Conservation (phyloP, 2,888 invertebrate genomes). For the Agonopterix subpropinquella region DNA sequence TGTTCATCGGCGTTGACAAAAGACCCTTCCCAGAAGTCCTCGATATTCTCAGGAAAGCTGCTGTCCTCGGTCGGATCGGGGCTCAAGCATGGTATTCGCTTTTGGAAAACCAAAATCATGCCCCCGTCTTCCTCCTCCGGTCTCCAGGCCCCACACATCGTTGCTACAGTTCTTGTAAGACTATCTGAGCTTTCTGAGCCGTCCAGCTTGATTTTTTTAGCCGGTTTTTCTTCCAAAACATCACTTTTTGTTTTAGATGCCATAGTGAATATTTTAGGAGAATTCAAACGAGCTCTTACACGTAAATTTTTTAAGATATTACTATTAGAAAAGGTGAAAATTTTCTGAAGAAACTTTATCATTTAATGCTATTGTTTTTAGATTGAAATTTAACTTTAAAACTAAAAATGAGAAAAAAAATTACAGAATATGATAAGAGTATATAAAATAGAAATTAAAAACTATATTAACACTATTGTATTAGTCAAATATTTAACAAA, state of each 20-base stretch:
- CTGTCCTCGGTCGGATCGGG: slow-evolving; percentile 56
- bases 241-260: slow-evolving; percentile 37
- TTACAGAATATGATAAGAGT: no score
- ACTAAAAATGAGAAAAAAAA: no score
- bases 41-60: slow-evolving; percentile 65
- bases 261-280: slow-evolving; percentile 27
- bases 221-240: slow-evolving; percentile 24
- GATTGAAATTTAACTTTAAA: background rate
- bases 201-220: slow-evolving; percentile 46
- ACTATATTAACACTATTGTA: no score
- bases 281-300: background rate
- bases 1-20: slow-evolving; percentile 35
- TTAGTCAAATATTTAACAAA: no score
- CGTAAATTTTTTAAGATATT: slow-evolving; percentile 11
- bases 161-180: slow-evolving; percentile 54
- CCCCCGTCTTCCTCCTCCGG: slow-evolving; percentile 67
- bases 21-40: slow-evolving; percentile 64
- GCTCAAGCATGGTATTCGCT: slow-evolving; percentile 49
- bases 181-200: slow-evolving; percentile 15
- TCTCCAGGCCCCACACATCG: slow-evolving; percentile 71
- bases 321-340: slow-evolving; percentile 15
- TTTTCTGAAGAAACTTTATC: slow-evolving; percentile 21
- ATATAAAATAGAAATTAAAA: no score
- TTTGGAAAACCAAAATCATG: slow-evolving; percentile 56
- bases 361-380: slow-evolving; percentile 7